Conservation (phyloP, 2,113 vertebrate species). For the Eupsittula cactorum region DNA sequence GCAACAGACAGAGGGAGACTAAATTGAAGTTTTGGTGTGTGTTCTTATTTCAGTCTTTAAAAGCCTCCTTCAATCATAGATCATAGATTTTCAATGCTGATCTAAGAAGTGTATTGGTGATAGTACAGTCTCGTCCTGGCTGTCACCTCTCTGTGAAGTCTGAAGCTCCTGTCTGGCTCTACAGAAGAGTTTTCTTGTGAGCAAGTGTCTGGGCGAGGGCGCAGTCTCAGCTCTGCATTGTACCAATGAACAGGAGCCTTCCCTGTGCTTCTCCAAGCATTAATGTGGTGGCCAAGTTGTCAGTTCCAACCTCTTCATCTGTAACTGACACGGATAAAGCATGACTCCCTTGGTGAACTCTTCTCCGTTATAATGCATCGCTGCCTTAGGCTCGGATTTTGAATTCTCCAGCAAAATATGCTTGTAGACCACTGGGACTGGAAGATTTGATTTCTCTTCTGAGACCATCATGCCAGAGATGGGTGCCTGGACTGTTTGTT, state of each 20-base stretch:
- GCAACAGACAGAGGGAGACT: neutral
- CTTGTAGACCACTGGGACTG: neutral
- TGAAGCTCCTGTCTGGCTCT: neutral
- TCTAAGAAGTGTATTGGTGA: neutral
- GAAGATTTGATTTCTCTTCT: neutral
- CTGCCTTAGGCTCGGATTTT: neutral
- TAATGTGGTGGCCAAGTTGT: neutral
- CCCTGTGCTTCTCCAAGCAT: neutral
- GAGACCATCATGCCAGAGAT: neutral
- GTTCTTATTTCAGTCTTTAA: conserved; percentile 4
- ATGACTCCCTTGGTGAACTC: rapidly evolving
- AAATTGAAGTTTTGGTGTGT: neutral
- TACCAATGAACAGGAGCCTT: neutral
- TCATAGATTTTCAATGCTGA: neutral
- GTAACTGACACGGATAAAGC: neutral
- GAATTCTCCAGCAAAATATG: neutral
- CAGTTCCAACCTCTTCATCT: neutral
- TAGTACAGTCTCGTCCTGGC: neutral
- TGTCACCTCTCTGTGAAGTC: neutral
- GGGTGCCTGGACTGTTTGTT: neutral
- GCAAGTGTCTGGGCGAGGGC: neutral
- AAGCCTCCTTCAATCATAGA: neutral
- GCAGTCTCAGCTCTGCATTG: neutral
- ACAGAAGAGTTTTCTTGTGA: neutral
- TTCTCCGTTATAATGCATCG: rapidly evolving